phyloP scores from a whole-genome alignment of 53 echinoderm and acorn worm species.

The Stichopus horrens region DNA sequence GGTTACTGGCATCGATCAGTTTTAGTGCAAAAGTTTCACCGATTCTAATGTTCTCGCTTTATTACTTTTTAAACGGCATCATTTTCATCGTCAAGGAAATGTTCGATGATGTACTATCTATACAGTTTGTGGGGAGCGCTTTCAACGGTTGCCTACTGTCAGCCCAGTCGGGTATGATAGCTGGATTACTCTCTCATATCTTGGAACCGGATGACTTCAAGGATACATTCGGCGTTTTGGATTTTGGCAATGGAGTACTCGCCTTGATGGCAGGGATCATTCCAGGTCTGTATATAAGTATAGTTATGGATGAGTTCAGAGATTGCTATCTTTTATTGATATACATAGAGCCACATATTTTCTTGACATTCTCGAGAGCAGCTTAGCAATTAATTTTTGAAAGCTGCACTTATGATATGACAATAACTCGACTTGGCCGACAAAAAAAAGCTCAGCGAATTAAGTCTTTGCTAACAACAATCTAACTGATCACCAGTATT shows the following conservation, averaged over 20 bases:
- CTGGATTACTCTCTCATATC: constrained; percentile 7
- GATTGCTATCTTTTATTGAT: no score
- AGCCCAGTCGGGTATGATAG: constrained; percentile 36
- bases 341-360: no score
- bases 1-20: neutral
- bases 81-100: neutral
- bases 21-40: neutral
- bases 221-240: constrained; percentile 1
- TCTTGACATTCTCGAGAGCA: no score
- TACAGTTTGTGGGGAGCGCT: constrained; percentile 12
- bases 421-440: no score
- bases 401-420: no score
- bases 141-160: neutral
- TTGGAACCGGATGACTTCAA: neutral
- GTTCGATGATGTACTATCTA: neutral
- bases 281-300: constrained; percentile 5
- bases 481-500: no score
- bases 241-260: constrained; percentile 32
- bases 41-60: neutral
- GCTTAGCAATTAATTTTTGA: no score
- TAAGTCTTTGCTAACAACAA: no score
- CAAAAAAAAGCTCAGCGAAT: no score
- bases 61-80: constrained; percentile 1
- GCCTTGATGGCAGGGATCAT: neutral
- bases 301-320: no score